Evolutionary conservation across 2,888 invertebrate genomes (phyloP).

Genomic region (Polydrusus cervinus): DNA sequence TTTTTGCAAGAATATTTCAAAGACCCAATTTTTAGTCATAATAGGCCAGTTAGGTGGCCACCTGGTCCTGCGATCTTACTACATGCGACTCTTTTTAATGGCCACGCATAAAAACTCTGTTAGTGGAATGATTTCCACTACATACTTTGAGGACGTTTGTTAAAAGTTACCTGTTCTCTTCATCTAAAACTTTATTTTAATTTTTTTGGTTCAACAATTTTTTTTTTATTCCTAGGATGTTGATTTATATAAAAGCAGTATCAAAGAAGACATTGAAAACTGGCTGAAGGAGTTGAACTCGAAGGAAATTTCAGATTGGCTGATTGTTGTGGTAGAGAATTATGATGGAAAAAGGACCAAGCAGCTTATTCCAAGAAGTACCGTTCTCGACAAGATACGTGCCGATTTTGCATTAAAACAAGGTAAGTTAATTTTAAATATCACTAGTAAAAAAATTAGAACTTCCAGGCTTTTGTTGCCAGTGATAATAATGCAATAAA

Average conservation of each 20-base stretch:
- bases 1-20: no score
- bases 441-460: neutral
- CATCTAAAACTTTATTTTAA: neutral
- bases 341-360: constrained; percentile 93
- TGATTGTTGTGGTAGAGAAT: constrained; percentile 93
- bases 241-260: constrained; percentile 89
- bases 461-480: no score
- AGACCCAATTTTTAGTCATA: no score
- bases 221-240: constrained; percentile 79
- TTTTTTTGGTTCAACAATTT: neutral
- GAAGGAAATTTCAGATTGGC: constrained; percentile 90
- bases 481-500: no score
- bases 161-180: no score
- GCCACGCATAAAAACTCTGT: no score
- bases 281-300: constrained; percentile 89
- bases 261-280: constrained; percentile 91
- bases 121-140: no score
- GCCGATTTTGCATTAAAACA: constrained; percentile 95
- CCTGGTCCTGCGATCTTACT: no score
- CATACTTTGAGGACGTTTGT: no score
- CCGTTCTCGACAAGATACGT: constrained; percentile 95
- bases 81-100: no score
- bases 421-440: constrained; percentile 67
- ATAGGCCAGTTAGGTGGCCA: no score
- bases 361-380: constrained; percentile 92